Percentiles rank a stretch among this genome's conserved stretches.
Evolutionary conservation across 2,797 vertebrate genomes (phyloP).

Genomic region (Lepilemur ruficaudatus): DNA sequence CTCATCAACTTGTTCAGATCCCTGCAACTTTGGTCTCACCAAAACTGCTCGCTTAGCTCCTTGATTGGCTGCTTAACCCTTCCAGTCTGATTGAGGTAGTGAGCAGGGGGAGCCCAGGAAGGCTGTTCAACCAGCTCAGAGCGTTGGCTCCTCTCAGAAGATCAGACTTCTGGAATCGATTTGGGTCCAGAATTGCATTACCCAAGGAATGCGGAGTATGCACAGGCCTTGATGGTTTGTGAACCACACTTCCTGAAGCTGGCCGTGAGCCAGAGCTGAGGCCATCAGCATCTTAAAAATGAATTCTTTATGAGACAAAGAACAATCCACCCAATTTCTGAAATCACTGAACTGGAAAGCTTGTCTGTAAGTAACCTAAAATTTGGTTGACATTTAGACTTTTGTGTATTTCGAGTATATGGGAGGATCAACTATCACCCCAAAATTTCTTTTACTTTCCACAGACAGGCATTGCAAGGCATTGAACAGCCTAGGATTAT

Average conservation of each 20-base stretch:
- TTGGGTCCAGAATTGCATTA: slow-evolving; percentile 86
- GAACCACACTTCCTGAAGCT: slow-evolving; percentile 81
- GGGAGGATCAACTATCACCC: slow-evolving; percentile 48
- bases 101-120: background rate
- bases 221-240: slow-evolving; percentile 72
- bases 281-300: slow-evolving; percentile 79
- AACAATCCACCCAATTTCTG: slow-evolving; percentile 69
- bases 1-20: slow-evolving; percentile 70
- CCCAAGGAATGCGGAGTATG: slow-evolving; percentile 85
- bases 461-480: slow-evolving; percentile 41
- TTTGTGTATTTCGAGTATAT: slow-evolving; percentile 50
- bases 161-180: slow-evolving; percentile 86
- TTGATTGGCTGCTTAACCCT: slow-evolving; percentile 59
- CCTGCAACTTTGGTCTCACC: slow-evolving; percentile 56
- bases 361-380: slow-evolving; percentile 66
- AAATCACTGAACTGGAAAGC: slow-evolving; percentile 77
- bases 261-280: slow-evolving; percentile 79
- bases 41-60: slow-evolving; percentile 58
- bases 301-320: slow-evolving; percentile 76
- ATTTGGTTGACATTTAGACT: slow-evolving; percentile 49
- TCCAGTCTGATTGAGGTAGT: slow-evolving; percentile 14
- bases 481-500: slow-evolving; percentile 37
- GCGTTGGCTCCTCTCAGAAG: slow-evolving; percentile 60
- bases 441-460: slow-evolving; percentile 50
- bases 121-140: background rate